phyloP scores from a whole-genome alignment of 2,113 vertebrate species.

The Hystrix cristata region DNA sequence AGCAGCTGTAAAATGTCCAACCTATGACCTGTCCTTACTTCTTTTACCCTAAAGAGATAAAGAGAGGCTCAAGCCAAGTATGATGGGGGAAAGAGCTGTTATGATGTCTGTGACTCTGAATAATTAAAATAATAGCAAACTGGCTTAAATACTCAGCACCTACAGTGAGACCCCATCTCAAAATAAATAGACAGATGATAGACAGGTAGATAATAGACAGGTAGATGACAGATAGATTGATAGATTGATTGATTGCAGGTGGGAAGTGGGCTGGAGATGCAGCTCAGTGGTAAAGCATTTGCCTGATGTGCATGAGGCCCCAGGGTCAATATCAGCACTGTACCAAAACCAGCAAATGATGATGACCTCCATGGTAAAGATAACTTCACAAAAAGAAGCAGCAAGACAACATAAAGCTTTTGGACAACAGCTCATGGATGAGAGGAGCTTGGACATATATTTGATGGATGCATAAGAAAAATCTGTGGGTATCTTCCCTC shows the following conservation, averaged over 20 bases:
- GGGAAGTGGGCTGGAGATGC: neutral
- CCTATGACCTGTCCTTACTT: neutral
- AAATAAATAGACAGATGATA: neutral
- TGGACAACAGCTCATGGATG: neutral
- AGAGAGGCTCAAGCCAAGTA: neutral
- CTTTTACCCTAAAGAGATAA: neutral
- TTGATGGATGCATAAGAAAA: neutral
- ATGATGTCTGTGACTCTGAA: neutral
- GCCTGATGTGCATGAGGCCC: neutral
- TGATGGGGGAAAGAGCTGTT: neutral
- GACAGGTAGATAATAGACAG: neutral
- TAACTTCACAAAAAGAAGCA: neutral
- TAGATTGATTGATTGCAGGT: neutral
- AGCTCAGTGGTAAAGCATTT: neutral
- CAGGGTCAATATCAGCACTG: neutral
- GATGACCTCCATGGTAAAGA: neutral
- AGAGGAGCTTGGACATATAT: neutral
- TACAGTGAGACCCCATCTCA: neutral
- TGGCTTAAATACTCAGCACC: neutral
- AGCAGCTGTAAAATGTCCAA: neutral
- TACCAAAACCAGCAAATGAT: neutral
- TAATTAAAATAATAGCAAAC: neutral
- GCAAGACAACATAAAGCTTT: neutral
- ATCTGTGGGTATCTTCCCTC: neutral
- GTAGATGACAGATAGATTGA: neutral